These are phyloP conservation scores for Pelochelys cantorii DNA, from an alignment of 2,797 vertebrate genomes.

Conservation along the genomic window DNA sequence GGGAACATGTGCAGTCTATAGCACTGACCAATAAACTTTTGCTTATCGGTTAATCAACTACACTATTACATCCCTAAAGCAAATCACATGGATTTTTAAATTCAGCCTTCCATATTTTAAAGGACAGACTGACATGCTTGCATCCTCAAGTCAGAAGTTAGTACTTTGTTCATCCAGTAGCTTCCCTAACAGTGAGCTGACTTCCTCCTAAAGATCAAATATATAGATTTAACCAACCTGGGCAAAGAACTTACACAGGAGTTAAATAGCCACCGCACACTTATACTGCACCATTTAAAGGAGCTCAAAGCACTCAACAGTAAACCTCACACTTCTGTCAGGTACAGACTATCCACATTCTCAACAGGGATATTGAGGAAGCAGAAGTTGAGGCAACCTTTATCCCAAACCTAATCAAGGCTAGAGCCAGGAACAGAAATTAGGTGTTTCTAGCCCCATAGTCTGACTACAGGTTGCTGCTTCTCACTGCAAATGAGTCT, in stretches of 20 bases:
- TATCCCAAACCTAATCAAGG: not conserved
- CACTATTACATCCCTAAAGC: too few species aligned
- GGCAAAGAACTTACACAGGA: not conserved
- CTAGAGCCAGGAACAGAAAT: not conserved
- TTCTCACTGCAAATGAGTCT: not conserved
- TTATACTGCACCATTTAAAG: not conserved
- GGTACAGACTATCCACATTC: fast-evolving
- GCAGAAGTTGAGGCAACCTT: not conserved
- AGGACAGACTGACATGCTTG: not conserved
- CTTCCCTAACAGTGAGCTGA: not conserved
- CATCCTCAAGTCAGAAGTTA: fast-evolving
- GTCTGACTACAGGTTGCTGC: fast-evolving
- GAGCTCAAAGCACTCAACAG: not conserved
- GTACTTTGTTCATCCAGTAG: not conserved
- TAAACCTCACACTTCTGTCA: not conserved
- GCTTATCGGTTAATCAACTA: too few species aligned
- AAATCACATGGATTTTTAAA: not conserved
- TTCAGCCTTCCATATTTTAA: conserved; percentile 30
- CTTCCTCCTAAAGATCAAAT: not conserved
- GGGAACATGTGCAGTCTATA: too few species aligned
- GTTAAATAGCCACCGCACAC: not conserved
- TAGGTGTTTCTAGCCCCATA: not conserved
- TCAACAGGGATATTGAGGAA: fast-evolving
- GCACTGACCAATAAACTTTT: too few species aligned
- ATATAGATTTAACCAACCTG: fast-evolving